Evolutionary conservation across 2,888 invertebrate species (phyloP).

Genomic region (Mechanitis messenoides): DNA sequence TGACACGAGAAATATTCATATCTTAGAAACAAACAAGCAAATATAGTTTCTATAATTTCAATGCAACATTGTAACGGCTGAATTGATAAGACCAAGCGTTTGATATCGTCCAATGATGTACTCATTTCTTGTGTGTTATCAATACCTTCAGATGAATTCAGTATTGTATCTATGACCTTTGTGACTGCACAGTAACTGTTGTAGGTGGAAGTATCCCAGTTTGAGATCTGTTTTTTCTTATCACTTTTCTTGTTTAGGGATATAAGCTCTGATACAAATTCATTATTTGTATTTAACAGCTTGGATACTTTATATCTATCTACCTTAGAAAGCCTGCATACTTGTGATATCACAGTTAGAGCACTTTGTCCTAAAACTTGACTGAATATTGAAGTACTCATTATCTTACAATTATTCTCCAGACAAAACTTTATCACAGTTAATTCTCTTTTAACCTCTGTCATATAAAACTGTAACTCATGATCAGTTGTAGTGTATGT

Average conservation of each 20-base stretch:
- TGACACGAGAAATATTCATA: constrained; percentile 77
- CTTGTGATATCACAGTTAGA: constrained; percentile 70
- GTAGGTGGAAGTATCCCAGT: constrained; percentile 70
- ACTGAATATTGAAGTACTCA: constrained; percentile 69
- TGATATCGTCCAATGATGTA: constrained; percentile 65
- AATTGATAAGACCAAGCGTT: constrained; percentile 65
- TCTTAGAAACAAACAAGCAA: constrained; percentile 81
- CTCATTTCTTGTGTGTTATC: constrained; percentile 55
- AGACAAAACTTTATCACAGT: constrained; percentile 70
- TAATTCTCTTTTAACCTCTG: constrained; percentile 69
- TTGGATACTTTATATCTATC: constrained; percentile 72
- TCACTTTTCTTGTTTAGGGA: constrained; percentile 34
- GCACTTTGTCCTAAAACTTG: constrained; percentile 68
- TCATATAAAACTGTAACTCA: constrained; percentile 66
- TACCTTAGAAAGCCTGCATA: constrained; percentile 66
- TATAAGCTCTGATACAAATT: constrained; percentile 58
- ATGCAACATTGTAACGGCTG: constrained; percentile 68
- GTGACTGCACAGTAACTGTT: constrained; percentile 72
- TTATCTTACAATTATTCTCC: constrained; percentile 69
- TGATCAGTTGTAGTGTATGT: constrained; percentile 62
- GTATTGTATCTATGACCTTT: constrained; percentile 67
- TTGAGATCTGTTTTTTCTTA: constrained; percentile 41
- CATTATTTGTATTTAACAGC: constrained; percentile 65
- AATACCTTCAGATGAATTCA: constrained; percentile 53
- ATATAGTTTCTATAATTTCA: constrained; percentile 84